Base-by-base conservation (phyloP, 1,140 invertebrate genomes). In the Temnothorax curvispinosus region DNA sequence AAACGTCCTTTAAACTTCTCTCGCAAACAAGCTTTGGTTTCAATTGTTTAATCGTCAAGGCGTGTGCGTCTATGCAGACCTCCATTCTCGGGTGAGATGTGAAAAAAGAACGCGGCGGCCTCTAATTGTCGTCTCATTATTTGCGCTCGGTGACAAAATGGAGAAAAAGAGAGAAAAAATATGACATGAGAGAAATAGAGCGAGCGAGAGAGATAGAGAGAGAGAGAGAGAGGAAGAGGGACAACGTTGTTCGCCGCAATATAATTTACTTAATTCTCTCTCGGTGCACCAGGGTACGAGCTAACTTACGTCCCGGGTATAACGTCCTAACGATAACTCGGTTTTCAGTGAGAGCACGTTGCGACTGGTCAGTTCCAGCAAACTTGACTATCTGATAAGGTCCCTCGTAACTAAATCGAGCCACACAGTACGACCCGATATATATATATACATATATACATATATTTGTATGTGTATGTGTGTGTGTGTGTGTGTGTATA, bases 251-350 rank as follows among this genome's bases (percentile, higher is more conserved):
- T 77, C 41, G 72, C 71, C 75, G 65, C 87, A 72, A 82, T 88
- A 74, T 90, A 90, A 90, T 91, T 90, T 86, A 85, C 82, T 91
- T 88, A 90, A 91, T 88, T 91, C 82, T 88, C 76, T 81, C 54
- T 44, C 35, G 89, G 87, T 71, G 54, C 58, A 64, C 89, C 71
- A 69, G 41, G 50, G 58, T 78, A 90, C 89, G 72, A 86, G 87
- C 82, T 75, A 91, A 91, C 89, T 91, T 90, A 87, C 87, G 87
- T 90, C 87, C 85, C 89, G 64, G 77, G 77, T 89, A 87, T 91
- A 91, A 91, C 89, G 77, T 84, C 60, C 87, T 56, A 86, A 90
- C 90, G 89, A 88, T 91, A 91, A 91, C 87, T 91, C 64, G 78
- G 89, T 91, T 91, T 87, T 56, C 87, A 52, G 32, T 21, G 86